Base-by-base conservation (phyloP, 1,140 invertebrate species). In the Drosophila equinoxialis region DNA sequence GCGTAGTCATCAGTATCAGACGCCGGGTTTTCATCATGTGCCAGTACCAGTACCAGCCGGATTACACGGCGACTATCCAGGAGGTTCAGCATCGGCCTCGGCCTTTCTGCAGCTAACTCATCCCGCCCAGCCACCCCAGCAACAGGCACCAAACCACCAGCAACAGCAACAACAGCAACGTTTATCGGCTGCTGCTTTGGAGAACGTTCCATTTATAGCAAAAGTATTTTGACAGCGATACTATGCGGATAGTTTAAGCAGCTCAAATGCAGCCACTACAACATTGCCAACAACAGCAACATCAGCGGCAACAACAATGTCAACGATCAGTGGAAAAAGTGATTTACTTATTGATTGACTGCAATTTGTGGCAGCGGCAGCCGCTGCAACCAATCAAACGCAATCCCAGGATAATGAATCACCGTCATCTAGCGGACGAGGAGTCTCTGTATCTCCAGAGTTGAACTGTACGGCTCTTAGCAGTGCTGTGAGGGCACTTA, bases 221-320 rank as follows among this genome's bases (percentile, higher is more conserved):
- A 92, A 92, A 72, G 91, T 92, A 17, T 92, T 92, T 83, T 92
- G 91, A 92, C 91, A 92, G 79, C 69, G 91, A 73, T 92, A 92
- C 81, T 92, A 92, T 65, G 85, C 89, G 10, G 90, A 92, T 45
- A 89, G 76, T 23, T 42, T 92, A 74, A 81, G 61, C 26, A 67
- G 69, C 26, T 64, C 54, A 17, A 67, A 48, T 41, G 68, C 65
- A 30, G 23, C 23, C 3, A 26, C 23, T 26, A 26, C 30, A 6
- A 30, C 30, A 30, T 6, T 30, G 30, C 30, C 30, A 6, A 30
- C 68, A 37, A 69, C 60, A 48, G 35, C 58, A 37, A 64, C 58
- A 7, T 42, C 65, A 55, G 33, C 48, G n/a, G 54, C 71, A 7
- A 37, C 69, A 33, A 61, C 33, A 6, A 65, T 23, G 6, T 41